A percentile compares a stretch with the other conserved stretches of the same genome.
Conservation (phyloP, 2,797 vertebrate species). For the Staurois parvus region DNA sequence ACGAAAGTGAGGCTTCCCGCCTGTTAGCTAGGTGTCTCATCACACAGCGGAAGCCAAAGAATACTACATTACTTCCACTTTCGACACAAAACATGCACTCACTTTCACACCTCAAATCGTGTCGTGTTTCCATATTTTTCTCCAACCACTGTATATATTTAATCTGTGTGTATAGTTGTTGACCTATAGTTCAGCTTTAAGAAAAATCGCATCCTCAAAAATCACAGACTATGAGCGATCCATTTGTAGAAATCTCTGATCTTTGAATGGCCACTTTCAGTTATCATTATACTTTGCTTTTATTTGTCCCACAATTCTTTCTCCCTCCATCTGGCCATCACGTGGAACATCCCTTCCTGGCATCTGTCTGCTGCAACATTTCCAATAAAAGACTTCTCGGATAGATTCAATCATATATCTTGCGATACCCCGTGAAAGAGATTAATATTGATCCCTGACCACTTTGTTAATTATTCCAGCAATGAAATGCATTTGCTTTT, state of each 20-base stretch:
- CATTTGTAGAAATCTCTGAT: not conserved
- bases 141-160: too few relatives aligned
- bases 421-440: slow-evolving; percentile 5
- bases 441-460: not conserved
- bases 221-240: not conserved
- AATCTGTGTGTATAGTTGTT: too few relatives aligned
- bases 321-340: slow-evolving; percentile 2
- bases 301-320: slow-evolving; percentile 18
- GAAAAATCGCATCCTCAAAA: not conserved
- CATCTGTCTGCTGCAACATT: slow-evolving; percentile 22
- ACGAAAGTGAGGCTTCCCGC: too few relatives aligned
- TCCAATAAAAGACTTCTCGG: slow-evolving; percentile 25
- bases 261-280: not conserved
- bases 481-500: slow-evolving; percentile 33
- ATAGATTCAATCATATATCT: slow-evolving; percentile 48
- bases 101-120: too few relatives aligned
- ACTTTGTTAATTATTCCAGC: slow-evolving; percentile 55
- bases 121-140: too few relatives aligned
- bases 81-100: too few relatives aligned
- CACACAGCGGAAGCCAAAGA: too few relatives aligned
- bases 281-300: slow-evolving; percentile 22
- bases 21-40: too few relatives aligned
- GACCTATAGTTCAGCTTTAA: too few relatives aligned
- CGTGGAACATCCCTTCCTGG: slow-evolving; percentile 13
- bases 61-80: too few relatives aligned